Percentiles rank a stretch among this genome's conserved stretches.
phyloP scores from a whole-genome alignment of 2,888 invertebrate species.

The Piscicola geometra region DNA sequence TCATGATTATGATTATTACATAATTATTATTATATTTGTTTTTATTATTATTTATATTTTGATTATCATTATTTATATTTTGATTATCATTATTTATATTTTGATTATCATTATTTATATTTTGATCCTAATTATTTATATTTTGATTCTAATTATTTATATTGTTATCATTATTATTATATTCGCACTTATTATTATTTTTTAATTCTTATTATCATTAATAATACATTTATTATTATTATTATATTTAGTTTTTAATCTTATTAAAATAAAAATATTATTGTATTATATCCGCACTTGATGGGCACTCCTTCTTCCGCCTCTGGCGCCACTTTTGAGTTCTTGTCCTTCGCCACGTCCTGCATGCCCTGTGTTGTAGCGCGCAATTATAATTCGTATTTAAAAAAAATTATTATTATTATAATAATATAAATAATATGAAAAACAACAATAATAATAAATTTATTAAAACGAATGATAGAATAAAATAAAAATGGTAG shows the following conservation, averaged over 20 bases:
- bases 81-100: conserved; percentile 27
- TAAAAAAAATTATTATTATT: background rate
- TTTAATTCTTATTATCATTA: no score
- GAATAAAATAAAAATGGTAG: no score
- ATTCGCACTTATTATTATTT: background rate
- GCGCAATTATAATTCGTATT: background rate
- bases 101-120: background rate
- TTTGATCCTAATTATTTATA: no score
- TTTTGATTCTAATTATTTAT: background rate
- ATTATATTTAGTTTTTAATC: conserved; percentile 15
- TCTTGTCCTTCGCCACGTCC: conserved; percentile 73
- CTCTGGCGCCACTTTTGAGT: conserved; percentile 43
- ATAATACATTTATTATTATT: no score
- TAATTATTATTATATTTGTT: background rate
- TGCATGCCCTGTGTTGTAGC: conserved; percentile 67
- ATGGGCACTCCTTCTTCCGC: conserved; percentile 67
- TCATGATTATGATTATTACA: background rate
- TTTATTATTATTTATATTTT: background rate
- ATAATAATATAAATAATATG: background rate
- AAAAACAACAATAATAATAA: background rate
- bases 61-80: no score
- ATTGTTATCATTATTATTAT: background rate
- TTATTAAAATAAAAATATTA: background rate
- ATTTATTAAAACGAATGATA: conserved; percentile 2
- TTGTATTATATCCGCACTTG: conserved; percentile 61